Evolutionary conservation across 2,113 vertebrate species (phyloP).

Genomic region (Turdus rufiventris): DNA sequence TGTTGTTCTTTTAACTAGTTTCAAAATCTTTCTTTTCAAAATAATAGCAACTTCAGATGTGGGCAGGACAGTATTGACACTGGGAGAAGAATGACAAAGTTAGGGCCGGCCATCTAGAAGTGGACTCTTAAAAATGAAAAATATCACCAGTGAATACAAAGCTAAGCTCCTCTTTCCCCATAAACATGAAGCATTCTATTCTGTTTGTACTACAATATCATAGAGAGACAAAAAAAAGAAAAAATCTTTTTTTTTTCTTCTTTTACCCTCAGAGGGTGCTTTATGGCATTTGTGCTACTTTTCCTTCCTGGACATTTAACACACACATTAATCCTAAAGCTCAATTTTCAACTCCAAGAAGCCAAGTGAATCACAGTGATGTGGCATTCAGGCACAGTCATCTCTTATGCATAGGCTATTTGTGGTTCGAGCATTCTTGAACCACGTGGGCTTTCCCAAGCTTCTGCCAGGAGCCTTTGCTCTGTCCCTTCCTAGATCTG

Average conservation of each 20-base stretch:
- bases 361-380: background rate
- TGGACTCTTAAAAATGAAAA: background rate
- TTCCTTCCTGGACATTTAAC: background rate
- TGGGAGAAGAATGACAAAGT: background rate
- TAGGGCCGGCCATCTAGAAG: background rate
- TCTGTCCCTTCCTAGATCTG: background rate
- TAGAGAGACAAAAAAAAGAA: fast-evolving
- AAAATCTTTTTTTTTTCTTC: background rate
- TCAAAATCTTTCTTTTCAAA: background rate
- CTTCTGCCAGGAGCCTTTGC: background rate
- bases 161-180: background rate
- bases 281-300: background rate
- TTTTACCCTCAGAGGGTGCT: background rate
- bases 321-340: background rate
- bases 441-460: background rate
- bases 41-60: background rate
- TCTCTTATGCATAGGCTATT: background rate
- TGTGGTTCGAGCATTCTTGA: background rate
- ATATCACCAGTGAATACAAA: background rate
- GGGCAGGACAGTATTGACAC: background rate
- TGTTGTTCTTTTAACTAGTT: background rate
- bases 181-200: background rate
- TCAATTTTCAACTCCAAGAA: background rate
- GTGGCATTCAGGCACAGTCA: background rate
- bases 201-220: background rate